Conservation (phyloP, 2,113 vertebrate species). For the Chloroceryle aenea region DNA sequence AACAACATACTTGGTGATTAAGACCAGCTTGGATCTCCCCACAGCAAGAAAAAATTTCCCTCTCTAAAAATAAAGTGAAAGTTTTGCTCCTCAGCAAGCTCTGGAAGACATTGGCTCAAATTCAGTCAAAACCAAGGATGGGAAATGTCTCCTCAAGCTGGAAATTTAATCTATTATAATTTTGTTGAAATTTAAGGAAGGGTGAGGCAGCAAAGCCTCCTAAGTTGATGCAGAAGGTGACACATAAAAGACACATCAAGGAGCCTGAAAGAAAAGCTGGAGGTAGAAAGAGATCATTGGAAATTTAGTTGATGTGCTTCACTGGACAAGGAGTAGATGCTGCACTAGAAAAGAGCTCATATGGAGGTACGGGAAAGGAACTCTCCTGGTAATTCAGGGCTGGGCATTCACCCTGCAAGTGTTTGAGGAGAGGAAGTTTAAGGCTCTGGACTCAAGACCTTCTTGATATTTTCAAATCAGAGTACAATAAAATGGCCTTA, state of each 20-base stretch:
- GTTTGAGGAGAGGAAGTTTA: not conserved
- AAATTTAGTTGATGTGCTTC: not conserved
- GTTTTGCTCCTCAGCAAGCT: not conserved
- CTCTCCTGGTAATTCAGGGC: not conserved
- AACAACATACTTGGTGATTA: fast-evolving
- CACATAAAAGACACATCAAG: not conserved
- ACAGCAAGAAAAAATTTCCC: not conserved
- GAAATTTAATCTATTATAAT: not conserved
- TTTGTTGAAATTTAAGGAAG: not conserved
- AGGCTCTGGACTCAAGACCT: not conserved
- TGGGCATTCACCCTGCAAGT: not conserved
- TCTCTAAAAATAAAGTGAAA: not conserved
- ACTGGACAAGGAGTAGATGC: fast-evolving
- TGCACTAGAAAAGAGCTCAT: not conserved
- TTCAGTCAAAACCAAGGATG: not conserved
- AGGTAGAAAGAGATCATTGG: not conserved
- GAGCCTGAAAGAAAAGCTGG: not conserved
- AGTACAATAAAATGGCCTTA: not conserved
- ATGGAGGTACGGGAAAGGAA: not conserved
- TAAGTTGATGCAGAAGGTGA: not conserved
- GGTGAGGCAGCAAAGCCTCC: not conserved
- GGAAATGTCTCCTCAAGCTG: not conserved
- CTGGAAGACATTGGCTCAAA: not conserved
- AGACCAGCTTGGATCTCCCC: not conserved
- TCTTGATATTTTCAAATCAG: not conserved